phyloP scores from a whole-genome alignment of 1,140 invertebrate genomes.

The Calephelis nemesis region DNA sequence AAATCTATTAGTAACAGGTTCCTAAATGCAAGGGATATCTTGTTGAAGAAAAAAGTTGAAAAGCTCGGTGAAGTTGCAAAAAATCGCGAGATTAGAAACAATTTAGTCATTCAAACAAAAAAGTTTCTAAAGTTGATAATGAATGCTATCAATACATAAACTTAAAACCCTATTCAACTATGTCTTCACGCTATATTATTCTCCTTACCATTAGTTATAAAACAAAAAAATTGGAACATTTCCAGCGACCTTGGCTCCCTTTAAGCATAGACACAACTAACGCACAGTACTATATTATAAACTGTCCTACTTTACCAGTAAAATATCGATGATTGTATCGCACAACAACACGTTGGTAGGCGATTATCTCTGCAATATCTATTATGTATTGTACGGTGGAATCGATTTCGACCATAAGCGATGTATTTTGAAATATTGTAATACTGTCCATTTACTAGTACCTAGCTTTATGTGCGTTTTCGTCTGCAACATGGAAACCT shows the following conservation, averaged over 20 bases:
- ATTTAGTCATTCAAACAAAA: no score
- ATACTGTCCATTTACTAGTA: neutral
- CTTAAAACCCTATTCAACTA: neutral
- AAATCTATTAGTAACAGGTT: no score
- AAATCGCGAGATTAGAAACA: no score
- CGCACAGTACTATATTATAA: slow-evolving; percentile 50
- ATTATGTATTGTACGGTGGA: slow-evolving; percentile 4
- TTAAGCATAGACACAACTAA: slow-evolving; percentile 48
- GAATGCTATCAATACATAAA: neutral
- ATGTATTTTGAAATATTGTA: slow-evolving; percentile 8
- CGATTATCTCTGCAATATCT: slow-evolving; percentile 10
- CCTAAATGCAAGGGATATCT: no score
- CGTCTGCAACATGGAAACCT: no score
- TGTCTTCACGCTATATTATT: neutral
- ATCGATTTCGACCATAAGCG: slow-evolving; percentile 8
- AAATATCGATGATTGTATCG: slow-evolving; percentile 36
- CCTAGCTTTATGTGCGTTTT: neutral
- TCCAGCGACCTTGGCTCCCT: slow-evolving; percentile 70
- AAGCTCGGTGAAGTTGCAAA: no score
- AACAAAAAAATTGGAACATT: slow-evolving; percentile 53
- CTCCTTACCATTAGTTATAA: slow-evolving; percentile 23
- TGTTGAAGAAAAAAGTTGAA: no score
- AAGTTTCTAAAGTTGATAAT: neutral
- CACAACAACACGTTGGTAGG: slow-evolving; percentile 3
- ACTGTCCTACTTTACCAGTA: slow-evolving; percentile 49